A percentile compares a stretch with the other conserved stretches of the same genome.
Evolutionary conservation across 2,888 invertebrate genomes (phyloP).

Genomic region (Muscina levida): DNA sequence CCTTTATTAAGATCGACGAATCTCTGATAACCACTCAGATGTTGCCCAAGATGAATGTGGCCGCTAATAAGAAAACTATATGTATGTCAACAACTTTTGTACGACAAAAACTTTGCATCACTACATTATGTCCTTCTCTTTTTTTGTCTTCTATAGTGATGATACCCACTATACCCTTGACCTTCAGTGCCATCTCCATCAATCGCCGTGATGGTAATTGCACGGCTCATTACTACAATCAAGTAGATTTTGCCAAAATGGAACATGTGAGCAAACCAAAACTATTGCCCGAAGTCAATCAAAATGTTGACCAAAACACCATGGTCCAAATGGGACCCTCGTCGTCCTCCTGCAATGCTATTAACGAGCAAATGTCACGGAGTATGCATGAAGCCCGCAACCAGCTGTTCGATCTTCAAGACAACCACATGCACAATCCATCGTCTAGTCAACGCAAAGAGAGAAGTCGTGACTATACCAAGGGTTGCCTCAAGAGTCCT

Average conservation of each 20-base stretch:
- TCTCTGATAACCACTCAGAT: conserved; percentile 94
- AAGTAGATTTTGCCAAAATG: conserved; percentile 89
- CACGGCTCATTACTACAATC: conserved; percentile 90
- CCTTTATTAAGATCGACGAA: conserved; percentile 95
- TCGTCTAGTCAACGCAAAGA: conserved; percentile 59
- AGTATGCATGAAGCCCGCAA: conserved; percentile 80
- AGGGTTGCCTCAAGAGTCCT: conserved; percentile 50
- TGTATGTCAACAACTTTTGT: conserved; percentile 84
- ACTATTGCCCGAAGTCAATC: conserved; percentile 76
- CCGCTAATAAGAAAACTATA: conserved; percentile 92
- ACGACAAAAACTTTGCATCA: not conserved
- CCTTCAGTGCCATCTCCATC: conserved; percentile 93
- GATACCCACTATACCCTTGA: conserved; percentile 89
- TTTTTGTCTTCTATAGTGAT: conserved; percentile 82
- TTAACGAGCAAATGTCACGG: conserved; percentile 79
- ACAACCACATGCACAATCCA: conserved; percentile 70
- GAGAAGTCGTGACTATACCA: conserved; percentile 40
- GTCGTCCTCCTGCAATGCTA: conserved; percentile 70
- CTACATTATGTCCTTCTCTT: too few relatives aligned
- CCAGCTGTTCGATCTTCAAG: conserved; percentile 78
- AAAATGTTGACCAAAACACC: conserved; percentile 74
- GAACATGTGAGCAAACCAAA: conserved; percentile 82
- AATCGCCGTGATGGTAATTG: conserved; percentile 94
- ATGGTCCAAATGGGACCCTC: conserved; percentile 58
- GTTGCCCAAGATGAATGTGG: conserved; percentile 91